These are phyloP conservation scores for Clistopyga incitator DNA, from an alignment of 2,888 invertebrate genomes.

Conservation along the genomic window DNA sequence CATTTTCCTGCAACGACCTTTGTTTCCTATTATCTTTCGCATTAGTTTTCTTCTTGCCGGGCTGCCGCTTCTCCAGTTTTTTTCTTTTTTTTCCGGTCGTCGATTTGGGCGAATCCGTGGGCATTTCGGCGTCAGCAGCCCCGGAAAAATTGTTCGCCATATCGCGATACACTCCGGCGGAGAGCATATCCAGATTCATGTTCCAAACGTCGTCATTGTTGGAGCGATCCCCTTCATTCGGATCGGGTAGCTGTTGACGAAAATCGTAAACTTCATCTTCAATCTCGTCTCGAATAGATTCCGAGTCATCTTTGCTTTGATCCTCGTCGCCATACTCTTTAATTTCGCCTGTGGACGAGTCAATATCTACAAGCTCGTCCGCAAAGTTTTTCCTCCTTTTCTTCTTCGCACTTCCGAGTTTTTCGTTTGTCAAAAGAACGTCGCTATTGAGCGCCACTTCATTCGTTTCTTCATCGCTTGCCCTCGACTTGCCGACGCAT, in stretches of 20 bases:
- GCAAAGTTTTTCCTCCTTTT: slow-evolving; percentile 2
- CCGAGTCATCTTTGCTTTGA: not conserved
- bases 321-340: not conserved
- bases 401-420: slow-evolving; percentile 25
- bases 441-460: slow-evolving; percentile 5
- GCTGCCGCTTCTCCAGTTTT: slow-evolving; percentile 31
- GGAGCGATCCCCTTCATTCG: slow-evolving; percentile 57
- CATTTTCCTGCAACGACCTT: not conserved
- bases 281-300: slow-evolving; percentile 25
- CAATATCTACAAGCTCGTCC: not conserved
- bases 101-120: not conserved
- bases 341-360: slow-evolving; percentile 17
- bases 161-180: slow-evolving; percentile 62
- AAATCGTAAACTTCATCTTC: slow-evolving; percentile 65
- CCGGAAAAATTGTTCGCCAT: slow-evolving; percentile 70
- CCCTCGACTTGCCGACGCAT: not conserved
- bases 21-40: slow-evolving; percentile 43
- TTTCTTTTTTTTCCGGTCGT: slow-evolving; percentile 33
- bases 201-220: slow-evolving; percentile 68
- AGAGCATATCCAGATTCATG: slow-evolving; percentile 55
- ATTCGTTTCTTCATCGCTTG: not conserved
- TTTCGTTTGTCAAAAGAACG: slow-evolving; percentile 2
- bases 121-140: slow-evolving; percentile 49
- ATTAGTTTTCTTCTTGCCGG: slow-evolving; percentile 37
- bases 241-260: slow-evolving; percentile 53